These are phyloP conservation scores for Capreolus pygargus DNA, from an alignment of 2,113 vertebrate species.

Conservation along the genomic window DNA sequence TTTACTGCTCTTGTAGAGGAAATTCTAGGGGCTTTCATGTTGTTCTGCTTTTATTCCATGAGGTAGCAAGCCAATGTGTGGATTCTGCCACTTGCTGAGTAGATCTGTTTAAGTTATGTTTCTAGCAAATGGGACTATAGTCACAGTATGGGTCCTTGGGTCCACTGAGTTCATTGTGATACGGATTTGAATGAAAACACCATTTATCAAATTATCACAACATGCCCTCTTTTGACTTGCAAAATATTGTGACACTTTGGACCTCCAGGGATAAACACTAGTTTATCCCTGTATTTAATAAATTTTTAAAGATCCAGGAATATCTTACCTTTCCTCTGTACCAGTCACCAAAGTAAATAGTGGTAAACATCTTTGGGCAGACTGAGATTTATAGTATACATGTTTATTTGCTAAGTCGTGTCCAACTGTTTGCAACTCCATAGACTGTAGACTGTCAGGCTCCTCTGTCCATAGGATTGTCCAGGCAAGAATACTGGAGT, in stretches of 20 bases:
- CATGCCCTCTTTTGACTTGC: neutral
- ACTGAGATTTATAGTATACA: neutral
- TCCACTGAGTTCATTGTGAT: neutral
- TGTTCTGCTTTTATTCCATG: neutral
- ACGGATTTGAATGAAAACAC: neutral
- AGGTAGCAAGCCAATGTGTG: neutral
- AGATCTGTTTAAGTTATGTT: neutral
- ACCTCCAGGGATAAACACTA: neutral
- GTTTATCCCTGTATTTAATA: neutral
- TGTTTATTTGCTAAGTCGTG: neutral
- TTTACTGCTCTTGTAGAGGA: neutral
- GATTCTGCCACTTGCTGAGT: neutral
- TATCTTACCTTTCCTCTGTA: neutral
- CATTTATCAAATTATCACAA: neutral
- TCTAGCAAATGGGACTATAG: neutral
- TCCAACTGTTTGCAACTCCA: neutral
- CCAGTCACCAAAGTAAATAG: neutral
- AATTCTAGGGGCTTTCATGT: neutral
- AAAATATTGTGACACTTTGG: neutral
- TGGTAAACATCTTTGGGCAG: neutral
- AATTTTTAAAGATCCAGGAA: neutral
- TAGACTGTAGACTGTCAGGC: neutral
- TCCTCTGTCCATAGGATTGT: neutral
- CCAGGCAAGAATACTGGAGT: neutral
- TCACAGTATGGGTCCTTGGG: neutral